Conservation (phyloP, 2,888 invertebrate species). For the Nomada lathburiana region DNA sequence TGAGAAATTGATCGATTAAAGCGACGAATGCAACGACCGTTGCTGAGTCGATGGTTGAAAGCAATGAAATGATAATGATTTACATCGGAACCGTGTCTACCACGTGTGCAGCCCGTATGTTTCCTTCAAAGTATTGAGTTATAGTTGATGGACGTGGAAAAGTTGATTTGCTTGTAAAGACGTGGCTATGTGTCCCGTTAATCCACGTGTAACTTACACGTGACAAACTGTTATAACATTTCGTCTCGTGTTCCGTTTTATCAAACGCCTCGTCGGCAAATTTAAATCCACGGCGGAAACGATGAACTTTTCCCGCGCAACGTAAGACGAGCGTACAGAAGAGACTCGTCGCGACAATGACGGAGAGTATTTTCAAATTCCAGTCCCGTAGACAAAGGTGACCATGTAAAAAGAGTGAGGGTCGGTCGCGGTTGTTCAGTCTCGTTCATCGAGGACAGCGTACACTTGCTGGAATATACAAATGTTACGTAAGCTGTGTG, state of each 20-base stretch:
- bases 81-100: neutral
- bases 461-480: constrained; percentile 47
- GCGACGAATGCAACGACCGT: neutral
- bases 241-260: too few relatives aligned
- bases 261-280: too few relatives aligned
- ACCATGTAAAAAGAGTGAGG: constrained; percentile 62
- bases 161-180: too few relatives aligned
- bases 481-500: constrained; percentile 54
- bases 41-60: neutral
- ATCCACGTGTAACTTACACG: too few relatives aligned
- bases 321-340: too few relatives aligned
- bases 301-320: neutral
- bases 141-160: too few relatives aligned
- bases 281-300: neutral
- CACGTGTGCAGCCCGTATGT: too few relatives aligned
- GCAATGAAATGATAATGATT: neutral
- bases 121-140: too few relatives aligned
- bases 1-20: neutral
- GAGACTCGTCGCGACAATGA: constrained; percentile 29
- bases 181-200: too few relatives aligned
- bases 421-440: constrained; percentile 57
- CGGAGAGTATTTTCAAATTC: constrained; percentile 59
- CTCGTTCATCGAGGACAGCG: constrained; percentile 61
- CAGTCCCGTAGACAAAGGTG: constrained; percentile 48
- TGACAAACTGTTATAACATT: too few relatives aligned